These are phyloP conservation scores for Brachionus rotundiformis DNA, from an alignment of 1,140 invertebrate genomes.

Conservation along the genomic window DNA sequence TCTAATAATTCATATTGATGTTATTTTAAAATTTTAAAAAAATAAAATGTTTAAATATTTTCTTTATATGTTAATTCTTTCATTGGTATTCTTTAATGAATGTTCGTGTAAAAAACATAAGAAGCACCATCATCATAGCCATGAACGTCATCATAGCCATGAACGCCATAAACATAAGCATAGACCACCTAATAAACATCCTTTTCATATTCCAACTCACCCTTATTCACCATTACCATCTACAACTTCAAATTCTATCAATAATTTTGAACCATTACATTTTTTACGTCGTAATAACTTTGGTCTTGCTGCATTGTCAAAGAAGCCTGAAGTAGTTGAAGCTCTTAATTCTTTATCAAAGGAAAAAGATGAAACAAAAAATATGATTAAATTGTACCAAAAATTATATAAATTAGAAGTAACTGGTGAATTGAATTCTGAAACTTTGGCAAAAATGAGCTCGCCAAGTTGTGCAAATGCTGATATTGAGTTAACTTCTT, in stretches of 20 bases:
- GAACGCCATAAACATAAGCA: not conserved
- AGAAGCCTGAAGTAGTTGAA: not conserved
- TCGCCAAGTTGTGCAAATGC: conserved; percentile 41
- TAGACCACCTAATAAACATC: not conserved
- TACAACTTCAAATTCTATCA: not conserved
- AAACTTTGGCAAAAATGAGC: not conserved
- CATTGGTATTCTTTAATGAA: not conserved
- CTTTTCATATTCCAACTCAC: too few species aligned
- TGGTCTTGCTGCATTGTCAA: not conserved
- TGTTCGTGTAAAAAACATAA: not conserved
- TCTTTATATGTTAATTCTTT: too few species aligned
- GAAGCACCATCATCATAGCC: not conserved
- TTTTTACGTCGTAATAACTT: not conserved
- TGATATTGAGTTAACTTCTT: not conserved
- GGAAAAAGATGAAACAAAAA: not conserved
- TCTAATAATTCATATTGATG: too few species aligned
- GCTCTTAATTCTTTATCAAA: not conserved
- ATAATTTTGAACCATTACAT: not conserved
- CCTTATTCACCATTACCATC: not conserved
- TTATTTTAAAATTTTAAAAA: too few species aligned
- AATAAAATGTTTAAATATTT: too few species aligned
- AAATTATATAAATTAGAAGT: not conserved
- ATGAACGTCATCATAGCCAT: not conserved
- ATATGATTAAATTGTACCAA: conserved; percentile 15
- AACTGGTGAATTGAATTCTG: conserved; percentile 1